These are phyloP conservation scores for Phenganax subtilis DNA, from an alignment of 92 coral and sea anemone genomes.

Conservation along the genomic window DNA sequence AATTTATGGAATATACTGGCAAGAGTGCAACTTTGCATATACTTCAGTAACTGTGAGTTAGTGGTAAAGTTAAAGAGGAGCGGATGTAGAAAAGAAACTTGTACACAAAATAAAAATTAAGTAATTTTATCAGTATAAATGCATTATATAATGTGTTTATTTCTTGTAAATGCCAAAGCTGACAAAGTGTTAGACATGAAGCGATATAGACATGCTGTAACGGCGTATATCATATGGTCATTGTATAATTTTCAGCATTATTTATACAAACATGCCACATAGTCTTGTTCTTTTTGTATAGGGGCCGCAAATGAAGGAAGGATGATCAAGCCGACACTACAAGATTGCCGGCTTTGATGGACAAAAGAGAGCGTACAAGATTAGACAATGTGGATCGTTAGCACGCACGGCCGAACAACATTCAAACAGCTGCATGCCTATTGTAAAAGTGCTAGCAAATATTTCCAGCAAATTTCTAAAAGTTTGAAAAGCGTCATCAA, in stretches of 20 bases:
- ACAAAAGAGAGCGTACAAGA: constrained; percentile 3
- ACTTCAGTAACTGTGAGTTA: too few relatives aligned
- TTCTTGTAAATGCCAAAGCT: not conserved
- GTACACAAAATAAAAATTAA: too few relatives aligned
- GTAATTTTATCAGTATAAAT: too few relatives aligned
- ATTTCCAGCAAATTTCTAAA: not conserved
- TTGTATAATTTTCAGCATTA: constrained; percentile 13
- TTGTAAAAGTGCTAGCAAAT: constrained; percentile 3
- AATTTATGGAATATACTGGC: too few relatives aligned
- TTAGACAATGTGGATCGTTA: not conserved
- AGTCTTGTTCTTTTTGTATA: not conserved
- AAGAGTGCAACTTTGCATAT: too few relatives aligned
- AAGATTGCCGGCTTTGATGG: not conserved
- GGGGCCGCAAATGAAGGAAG: constrained; percentile 5
- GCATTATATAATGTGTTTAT: too few relatives aligned
- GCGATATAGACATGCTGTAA: not conserved
- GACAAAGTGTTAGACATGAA: not conserved
- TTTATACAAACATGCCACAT: constrained; percentile 10
- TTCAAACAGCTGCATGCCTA: not conserved
- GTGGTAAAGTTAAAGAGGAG: too few relatives aligned
- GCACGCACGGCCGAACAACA: not conserved
- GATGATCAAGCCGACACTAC: constrained; percentile 1
- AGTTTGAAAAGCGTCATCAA: not conserved
- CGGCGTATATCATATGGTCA: not conserved
- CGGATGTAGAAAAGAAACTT: too few relatives aligned